Conservation (phyloP, 2,797 vertebrate genomes). For the Oceanodroma leucorhoa region DNA sequence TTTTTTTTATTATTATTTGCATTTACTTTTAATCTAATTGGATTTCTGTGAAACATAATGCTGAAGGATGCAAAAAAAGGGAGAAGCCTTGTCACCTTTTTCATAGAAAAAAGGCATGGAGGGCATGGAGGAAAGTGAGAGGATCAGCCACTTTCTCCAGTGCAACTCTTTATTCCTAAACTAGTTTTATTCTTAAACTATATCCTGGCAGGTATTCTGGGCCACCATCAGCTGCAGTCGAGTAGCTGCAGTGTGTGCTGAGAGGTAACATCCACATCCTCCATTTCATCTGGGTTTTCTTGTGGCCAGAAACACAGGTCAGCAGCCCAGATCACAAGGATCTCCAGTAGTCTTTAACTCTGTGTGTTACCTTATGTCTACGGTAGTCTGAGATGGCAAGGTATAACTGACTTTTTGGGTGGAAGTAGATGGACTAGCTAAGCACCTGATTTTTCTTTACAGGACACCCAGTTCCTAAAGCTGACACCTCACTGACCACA, state of each 20-base stretch:
- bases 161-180: not conserved
- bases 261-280: not conserved
- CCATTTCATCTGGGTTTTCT: not conserved
- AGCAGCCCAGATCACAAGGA: not conserved
- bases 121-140: not conserved
- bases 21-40: not conserved
- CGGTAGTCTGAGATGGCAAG: not conserved
- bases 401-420: not conserved
- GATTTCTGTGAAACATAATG: not conserved
- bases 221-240: not conserved
- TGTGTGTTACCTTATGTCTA: no score
- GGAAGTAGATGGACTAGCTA: not conserved
- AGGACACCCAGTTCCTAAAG: slow-evolving; percentile 47
- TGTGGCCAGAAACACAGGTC: not conserved
- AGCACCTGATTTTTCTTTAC: not conserved
- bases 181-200: not conserved
- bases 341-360: not conserved
- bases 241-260: not conserved
- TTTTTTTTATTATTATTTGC: not conserved
- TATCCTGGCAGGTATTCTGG: not conserved
- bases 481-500: not conserved
- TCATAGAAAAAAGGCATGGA: not conserved
- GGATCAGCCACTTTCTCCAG: not conserved
- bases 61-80: not conserved
- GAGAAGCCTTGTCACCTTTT: not conserved